These are phyloP conservation scores for Babyrousa celebensis DNA, from an alignment of 2,797 vertebrate genomes.

Conservation along the genomic window DNA sequence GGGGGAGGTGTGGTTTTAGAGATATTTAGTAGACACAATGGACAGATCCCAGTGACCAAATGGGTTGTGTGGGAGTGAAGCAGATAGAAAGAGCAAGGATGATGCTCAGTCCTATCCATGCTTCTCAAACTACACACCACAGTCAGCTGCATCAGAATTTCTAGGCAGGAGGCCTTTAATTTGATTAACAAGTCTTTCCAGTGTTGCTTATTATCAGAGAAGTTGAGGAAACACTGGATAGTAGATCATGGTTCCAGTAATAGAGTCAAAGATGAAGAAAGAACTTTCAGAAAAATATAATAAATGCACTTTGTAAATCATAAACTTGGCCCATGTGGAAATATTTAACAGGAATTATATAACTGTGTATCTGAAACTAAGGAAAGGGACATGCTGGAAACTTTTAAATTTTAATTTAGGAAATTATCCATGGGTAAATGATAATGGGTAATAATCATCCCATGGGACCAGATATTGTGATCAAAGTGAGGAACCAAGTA, in stretches of 20 bases:
- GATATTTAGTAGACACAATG: not conserved
- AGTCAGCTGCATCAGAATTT: not conserved
- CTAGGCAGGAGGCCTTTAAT: not conserved
- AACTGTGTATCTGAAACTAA: conserved; percentile 32
- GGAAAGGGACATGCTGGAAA: not conserved
- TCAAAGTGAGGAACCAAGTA: not conserved
- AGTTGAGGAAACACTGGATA: not conserved
- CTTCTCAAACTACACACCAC: not conserved
- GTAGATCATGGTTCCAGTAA: not conserved
- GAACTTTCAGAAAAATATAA: not conserved
- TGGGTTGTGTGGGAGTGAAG: not conserved
- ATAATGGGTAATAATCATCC: not conserved
- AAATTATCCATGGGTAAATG: not conserved
- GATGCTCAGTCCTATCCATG: not conserved
- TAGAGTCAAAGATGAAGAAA: not conserved
- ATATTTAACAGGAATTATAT: not conserved
- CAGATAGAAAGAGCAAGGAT: not conserved
- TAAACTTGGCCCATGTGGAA: conserved; percentile 21
- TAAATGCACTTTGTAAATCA: conserved; percentile 33
- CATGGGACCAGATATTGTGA: not conserved
- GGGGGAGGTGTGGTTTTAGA: not conserved
- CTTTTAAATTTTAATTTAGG: conserved; percentile 9
- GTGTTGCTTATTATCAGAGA: not conserved
- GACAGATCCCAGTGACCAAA: not conserved
- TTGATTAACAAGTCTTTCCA: not conserved